Evolutionary conservation across 1,140 invertebrate genomes (phyloP).

Genomic region (Neodiprion virginianus): DNA sequence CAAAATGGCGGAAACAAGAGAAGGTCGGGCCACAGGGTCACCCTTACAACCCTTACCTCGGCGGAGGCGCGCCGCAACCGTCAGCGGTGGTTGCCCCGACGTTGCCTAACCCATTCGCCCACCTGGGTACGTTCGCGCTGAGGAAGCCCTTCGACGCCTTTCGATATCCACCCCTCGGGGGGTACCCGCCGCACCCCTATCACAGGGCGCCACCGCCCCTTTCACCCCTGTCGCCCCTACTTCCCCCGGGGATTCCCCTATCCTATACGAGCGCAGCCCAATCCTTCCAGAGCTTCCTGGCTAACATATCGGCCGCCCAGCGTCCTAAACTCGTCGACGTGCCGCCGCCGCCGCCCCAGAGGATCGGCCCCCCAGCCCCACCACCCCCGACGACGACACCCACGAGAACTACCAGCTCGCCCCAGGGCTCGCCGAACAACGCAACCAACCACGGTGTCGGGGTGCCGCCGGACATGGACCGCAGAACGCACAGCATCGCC

Average conservation of each 20-base stretch:
- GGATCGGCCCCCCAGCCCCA: conserved; percentile 59
- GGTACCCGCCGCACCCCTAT: conserved; percentile 63
- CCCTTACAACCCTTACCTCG: conserved; percentile 87
- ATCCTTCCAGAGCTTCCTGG: conserved; percentile 86
- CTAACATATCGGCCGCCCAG: conserved; percentile 78
- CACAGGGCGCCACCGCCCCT: conserved; percentile 66
- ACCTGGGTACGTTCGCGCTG: conserved; percentile 73
- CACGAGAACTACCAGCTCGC: conserved; percentile 46
- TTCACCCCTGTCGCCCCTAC: conserved; percentile 52
- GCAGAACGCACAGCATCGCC: conserved; percentile 88
- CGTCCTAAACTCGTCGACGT: conserved; percentile 56
- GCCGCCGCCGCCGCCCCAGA: conserved; percentile 55
- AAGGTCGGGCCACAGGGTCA: conserved; percentile 91
- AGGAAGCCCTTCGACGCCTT: conserved; percentile 85
- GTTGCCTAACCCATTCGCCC: conserved; percentile 79
- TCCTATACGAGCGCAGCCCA: conserved; percentile 70
- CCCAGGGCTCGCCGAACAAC: conserved; percentile 50
- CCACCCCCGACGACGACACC: conserved; percentile 33
- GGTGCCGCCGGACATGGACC: conserved; percentile 71
- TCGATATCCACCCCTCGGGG: conserved; percentile 66
- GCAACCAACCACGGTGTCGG: conserved; percentile 36
- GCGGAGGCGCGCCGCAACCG: conserved; percentile 64
- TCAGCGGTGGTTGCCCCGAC: conserved; percentile 71
- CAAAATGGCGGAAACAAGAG: conserved; percentile 93
- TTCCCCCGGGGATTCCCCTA: conserved; percentile 71